phyloP scores from a whole-genome alignment of 37 sponge, comb jelly and placozoan genomes.

The Diacarnus erythraeanus region DNA sequence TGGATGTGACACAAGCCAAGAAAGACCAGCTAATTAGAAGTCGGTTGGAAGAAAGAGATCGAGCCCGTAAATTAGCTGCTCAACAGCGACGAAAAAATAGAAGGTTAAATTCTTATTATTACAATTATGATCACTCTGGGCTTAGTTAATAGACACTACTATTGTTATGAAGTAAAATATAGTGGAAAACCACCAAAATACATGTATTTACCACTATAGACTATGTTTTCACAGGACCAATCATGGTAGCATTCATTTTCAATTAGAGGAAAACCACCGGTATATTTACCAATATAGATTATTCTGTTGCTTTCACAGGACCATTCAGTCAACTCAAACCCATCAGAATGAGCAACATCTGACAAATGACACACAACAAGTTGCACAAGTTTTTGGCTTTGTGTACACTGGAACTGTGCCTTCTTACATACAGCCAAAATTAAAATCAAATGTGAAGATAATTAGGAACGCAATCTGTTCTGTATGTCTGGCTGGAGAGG shows the following conservation, averaged over 20 bases:
- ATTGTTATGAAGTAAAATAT: too few species aligned
- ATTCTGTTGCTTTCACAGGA: too few species aligned
- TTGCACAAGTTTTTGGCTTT: background rate
- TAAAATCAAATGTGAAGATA: slow-evolving; percentile 77
- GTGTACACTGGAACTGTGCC: slow-evolving; percentile 40
- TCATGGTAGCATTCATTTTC: background rate
- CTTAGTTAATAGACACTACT: too few species aligned
- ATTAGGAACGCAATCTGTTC: slow-evolving; percentile 77
- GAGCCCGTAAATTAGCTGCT: slow-evolving; percentile 1
- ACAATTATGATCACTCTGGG: too few species aligned
- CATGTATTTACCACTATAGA: too few species aligned
- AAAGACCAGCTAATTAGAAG: slow-evolving; percentile 16
- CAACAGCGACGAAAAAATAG: slow-evolving; percentile 23
- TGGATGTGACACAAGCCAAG: background rate
- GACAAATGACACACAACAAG: slow-evolving; percentile 5
- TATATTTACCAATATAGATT: too few species aligned
- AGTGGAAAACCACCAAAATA: too few species aligned
- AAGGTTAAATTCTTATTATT: too few species aligned
- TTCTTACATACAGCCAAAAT: slow-evolving; percentile 42
- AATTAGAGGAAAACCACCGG: too few species aligned
- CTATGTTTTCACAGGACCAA: too few species aligned
- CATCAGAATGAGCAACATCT: background rate
- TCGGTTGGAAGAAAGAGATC: slow-evolving; percentile 48
- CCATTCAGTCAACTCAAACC: too few species aligned
- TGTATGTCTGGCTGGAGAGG: slow-evolving; percentile 88